Conservation (phyloP, 2,113 vertebrate species). For the Limnothrissa miodon region DNA sequence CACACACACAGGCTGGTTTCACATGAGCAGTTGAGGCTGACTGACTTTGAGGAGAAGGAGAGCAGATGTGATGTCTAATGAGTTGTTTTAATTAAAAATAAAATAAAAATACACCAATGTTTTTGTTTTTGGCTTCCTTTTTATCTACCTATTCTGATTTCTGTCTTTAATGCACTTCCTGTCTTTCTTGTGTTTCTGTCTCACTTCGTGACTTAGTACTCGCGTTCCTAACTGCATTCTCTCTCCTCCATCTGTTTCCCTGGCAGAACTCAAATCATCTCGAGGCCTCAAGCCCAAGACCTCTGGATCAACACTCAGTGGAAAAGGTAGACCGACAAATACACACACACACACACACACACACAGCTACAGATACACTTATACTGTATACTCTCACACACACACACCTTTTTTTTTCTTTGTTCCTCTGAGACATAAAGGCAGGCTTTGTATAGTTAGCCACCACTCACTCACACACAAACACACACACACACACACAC, state of each 20-base stretch:
- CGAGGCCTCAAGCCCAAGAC: conserved; percentile 43
- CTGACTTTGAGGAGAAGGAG: neutral
- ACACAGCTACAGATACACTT: too few species aligned
- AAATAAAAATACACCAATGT: neutral
- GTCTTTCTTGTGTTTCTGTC: neutral
- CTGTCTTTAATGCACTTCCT: neutral
- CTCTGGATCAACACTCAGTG: conserved; percentile 55
- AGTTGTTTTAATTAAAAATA: neutral
- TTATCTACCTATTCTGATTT: neutral
- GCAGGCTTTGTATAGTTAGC: neutral
- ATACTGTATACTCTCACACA: neutral
- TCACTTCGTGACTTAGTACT: conserved; percentile 44
- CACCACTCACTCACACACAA: neutral
- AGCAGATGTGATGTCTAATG: neutral
- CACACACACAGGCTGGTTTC: neutral
- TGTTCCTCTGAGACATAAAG: neutral
- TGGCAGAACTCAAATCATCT: conserved; percentile 15
- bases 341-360: neutral
- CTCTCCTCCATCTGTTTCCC: conserved; percentile 42
- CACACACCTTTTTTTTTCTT: neutral
- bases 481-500: neutral
- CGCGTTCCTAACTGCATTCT: neutral
- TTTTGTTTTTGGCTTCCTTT: neutral
- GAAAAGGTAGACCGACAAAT: conserved; percentile 51
- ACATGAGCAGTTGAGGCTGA: neutral